Evolutionary conservation across 1,140 invertebrate species (phyloP).

Genomic region (Mercenaria mercenaria): DNA sequence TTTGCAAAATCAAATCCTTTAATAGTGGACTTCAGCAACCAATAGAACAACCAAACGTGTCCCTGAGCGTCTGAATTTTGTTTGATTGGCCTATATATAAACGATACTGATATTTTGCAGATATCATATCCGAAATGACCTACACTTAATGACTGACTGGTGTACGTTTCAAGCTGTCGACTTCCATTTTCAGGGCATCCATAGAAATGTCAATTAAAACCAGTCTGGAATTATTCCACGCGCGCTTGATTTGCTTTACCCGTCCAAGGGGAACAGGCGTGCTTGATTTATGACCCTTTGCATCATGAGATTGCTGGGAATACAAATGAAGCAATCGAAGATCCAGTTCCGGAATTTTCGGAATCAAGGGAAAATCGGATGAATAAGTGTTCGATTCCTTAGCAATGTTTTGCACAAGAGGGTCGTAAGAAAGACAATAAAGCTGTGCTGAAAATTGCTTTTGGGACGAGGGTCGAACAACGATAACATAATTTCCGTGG

Average conservation of each 20-base stretch:
- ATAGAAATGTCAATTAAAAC: slow-evolving; percentile 66
- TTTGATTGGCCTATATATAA: too few species aligned
- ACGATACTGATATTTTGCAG: not conserved
- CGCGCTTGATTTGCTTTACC: slow-evolving; percentile 56
- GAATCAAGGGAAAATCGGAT: slow-evolving; percentile 40
- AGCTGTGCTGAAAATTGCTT: slow-evolving; percentile 65
- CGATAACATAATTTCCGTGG: slow-evolving; percentile 63
- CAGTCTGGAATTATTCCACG: slow-evolving; percentile 60
- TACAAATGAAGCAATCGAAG: slow-evolving; percentile 56
- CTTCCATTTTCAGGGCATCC: slow-evolving; percentile 48
- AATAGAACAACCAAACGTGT: too few species aligned
- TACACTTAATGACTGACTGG: slow-evolving; percentile 40
- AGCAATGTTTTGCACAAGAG: slow-evolving; percentile 50
- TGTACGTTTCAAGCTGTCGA: slow-evolving; percentile 59
- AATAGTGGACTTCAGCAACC: too few species aligned
- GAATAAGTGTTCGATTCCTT: slow-evolving; percentile 45
- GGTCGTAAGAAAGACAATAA: slow-evolving; percentile 41
- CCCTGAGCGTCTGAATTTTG: too few species aligned
- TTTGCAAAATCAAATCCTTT: too few species aligned
- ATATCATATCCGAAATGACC: slow-evolving; percentile 40
- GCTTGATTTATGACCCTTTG: slow-evolving; percentile 61
- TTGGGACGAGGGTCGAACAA: slow-evolving; percentile 53
- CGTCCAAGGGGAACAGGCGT: slow-evolving; percentile 56
- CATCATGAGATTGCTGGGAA: slow-evolving; percentile 46
- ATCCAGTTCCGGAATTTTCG: slow-evolving; percentile 36